A percentile compares a stretch with the other conserved stretches of the same genome.
phyloP scores from a whole-genome alignment of 2,113 vertebrate species.

The Hylia prasina region DNA sequence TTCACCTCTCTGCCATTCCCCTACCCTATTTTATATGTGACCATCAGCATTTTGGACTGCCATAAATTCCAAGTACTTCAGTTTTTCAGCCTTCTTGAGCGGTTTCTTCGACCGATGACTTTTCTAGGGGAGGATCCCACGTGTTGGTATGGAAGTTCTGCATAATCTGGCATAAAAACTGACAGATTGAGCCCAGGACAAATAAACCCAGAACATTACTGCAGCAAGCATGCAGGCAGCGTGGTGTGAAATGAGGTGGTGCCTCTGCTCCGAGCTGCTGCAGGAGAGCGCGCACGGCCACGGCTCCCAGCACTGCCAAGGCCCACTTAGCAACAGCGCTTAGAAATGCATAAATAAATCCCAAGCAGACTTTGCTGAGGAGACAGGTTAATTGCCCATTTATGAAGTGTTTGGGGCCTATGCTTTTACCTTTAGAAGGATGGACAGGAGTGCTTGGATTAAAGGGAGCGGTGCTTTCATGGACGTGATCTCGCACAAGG shows the following conservation, averaged over 20 bases:
- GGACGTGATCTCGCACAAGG: rapidly evolving
- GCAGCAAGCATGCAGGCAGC: background rate
- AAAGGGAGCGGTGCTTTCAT: rapidly evolving
- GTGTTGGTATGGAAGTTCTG: background rate
- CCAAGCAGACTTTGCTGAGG: background rate
- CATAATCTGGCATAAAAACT: too few relatives aligned
- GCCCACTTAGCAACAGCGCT: background rate
- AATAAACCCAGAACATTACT: background rate
- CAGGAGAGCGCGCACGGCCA: background rate
- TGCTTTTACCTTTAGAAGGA: background rate
- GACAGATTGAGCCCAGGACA: background rate
- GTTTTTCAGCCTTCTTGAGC: background rate
- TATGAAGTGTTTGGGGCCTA: background rate
- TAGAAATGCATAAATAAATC: background rate
- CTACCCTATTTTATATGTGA: background rate
- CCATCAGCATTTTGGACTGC: background rate
- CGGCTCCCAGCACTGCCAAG: background rate
- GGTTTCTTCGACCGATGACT: background rate
- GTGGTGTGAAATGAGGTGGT: constrained; percentile 24
- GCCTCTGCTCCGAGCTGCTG: background rate
- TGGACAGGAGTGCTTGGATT: background rate
- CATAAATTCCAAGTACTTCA: background rate
- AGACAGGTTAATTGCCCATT: background rate
- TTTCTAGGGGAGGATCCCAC: background rate
- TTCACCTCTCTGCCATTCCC: background rate